phyloP scores from a whole-genome alignment of 1,140 invertebrate genomes.

The Heliconius melpomene region DNA sequence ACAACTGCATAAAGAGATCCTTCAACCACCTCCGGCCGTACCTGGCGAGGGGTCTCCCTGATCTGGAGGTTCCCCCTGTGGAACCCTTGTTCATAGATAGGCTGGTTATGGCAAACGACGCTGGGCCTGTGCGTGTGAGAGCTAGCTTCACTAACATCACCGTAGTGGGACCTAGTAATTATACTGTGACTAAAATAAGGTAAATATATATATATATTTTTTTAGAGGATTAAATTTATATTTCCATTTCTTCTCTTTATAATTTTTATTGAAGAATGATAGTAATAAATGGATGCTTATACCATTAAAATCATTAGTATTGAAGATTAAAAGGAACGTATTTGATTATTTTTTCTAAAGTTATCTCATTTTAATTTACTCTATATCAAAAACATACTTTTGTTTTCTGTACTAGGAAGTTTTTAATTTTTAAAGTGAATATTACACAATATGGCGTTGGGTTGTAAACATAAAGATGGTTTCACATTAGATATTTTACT shows the following conservation, averaged over 20 bases:
- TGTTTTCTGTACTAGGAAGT: background rate
- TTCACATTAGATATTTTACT: background rate
- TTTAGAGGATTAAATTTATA: too few species aligned
- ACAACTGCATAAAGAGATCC: slow-evolving; percentile 84
- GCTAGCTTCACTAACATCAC: slow-evolving; percentile 88
- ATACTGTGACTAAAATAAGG: slow-evolving; percentile 83
- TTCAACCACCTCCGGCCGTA: slow-evolving; percentile 88
- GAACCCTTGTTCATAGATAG: slow-evolving; percentile 86
- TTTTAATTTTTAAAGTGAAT: background rate
- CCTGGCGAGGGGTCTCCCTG: slow-evolving; percentile 84
- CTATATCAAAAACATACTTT: background rate
- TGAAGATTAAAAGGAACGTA: too few species aligned
- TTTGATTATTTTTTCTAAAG: too few species aligned
- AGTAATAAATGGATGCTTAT: too few species aligned
- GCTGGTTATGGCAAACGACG: slow-evolving; percentile 88
- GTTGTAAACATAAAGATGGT: background rate
- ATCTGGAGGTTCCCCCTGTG: slow-evolving; percentile 86
- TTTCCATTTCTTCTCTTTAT: too few species aligned
- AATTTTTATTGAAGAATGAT: too few species aligned
- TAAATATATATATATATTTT: slow-evolving; percentile 45
- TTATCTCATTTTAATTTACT: too few species aligned
- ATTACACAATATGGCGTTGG: background rate
- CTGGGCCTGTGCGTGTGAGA: slow-evolving; percentile 86
- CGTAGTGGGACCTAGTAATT: slow-evolving; percentile 87
- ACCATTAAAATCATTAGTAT: too few species aligned